Conservation (phyloP, 2,888 invertebrate genomes). For the Temnothorax rugatulus region DNA sequence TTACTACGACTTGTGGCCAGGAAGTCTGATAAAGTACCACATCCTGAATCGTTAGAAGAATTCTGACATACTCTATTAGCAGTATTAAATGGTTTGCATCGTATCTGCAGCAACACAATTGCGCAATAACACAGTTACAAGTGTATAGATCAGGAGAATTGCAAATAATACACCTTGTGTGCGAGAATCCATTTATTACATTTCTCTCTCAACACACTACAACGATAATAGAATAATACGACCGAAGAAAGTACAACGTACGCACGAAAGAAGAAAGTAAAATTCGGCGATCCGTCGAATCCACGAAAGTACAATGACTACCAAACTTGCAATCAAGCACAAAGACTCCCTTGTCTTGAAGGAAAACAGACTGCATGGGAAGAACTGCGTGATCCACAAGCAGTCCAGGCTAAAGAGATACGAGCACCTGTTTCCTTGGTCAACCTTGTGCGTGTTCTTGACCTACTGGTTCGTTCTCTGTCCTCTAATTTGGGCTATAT, state of each 20-base stretch:
- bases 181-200: background rate
- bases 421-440: background rate
- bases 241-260: background rate
- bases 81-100: constrained; percentile 4
- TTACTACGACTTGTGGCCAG: constrained; percentile 43
- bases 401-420: constrained; percentile 26
- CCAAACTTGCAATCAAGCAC: constrained; percentile 56
- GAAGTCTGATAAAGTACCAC: constrained; percentile 75
- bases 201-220: background rate
- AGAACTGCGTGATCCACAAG: background rate
- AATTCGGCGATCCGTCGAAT: background rate
- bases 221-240: background rate
- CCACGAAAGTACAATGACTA: constrained; percentile 56
- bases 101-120: background rate
- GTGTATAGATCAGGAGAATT: background rate
- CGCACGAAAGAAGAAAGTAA: background rate
- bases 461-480: constrained; percentile 84
- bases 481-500: constrained; percentile 80
- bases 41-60: constrained; percentile 59
- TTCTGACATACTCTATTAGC: constrained; percentile 35
- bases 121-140: background rate
- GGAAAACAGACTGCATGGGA: constrained; percentile 24
- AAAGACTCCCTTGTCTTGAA: constrained; percentile 57
- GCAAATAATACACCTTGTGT: background rate
- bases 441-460: constrained; percentile 72